These are phyloP conservation scores for Leucophora obtusa DNA, from an alignment of 2,888 invertebrate genomes.

Conservation along the genomic window DNA sequence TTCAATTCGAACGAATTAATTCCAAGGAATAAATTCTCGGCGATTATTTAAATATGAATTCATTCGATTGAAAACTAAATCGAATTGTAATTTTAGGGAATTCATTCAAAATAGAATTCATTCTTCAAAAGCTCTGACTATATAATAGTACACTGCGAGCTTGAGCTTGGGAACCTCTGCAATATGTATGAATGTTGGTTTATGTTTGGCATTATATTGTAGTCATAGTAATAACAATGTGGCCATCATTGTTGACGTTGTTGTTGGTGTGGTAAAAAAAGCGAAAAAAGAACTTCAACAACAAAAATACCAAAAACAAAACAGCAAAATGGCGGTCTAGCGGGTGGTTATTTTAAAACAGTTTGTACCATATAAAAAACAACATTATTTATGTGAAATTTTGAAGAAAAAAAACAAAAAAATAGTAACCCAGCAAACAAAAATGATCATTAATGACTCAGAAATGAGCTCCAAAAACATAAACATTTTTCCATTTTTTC, in stretches of 20 bases:
- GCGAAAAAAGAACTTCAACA: conserved; percentile 16
- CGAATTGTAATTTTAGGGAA: too few relatives aligned
- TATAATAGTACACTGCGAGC: neutral
- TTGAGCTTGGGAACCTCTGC: neutral
- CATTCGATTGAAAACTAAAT: too few relatives aligned
- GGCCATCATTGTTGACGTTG: conserved; percentile 62
- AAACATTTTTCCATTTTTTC: too few relatives aligned
- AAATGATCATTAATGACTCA: too few relatives aligned
- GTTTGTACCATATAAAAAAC: conserved; percentile 25
- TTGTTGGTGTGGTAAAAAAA: conserved; percentile 35
- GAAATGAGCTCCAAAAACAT: too few relatives aligned
- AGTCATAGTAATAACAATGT: conserved; percentile 63
- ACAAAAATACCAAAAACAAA: conserved; percentile 16
- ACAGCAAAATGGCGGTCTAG: conserved; percentile 63
- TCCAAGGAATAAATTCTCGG: too few relatives aligned
- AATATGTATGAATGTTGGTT: neutral
- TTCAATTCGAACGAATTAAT: too few relatives aligned
- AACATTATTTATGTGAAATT: neutral
- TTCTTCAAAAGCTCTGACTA: too few relatives aligned
- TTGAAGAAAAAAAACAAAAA: neutral
- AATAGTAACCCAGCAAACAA: too few relatives aligned
- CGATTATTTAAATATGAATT: too few relatives aligned
- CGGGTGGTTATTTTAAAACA: conserved; percentile 46
- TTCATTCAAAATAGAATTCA: too few relatives aligned
- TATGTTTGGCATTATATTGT: conserved; percentile 43